Conservation (phyloP, 2,113 vertebrate species). For the Nesoenas mayeri region DNA sequence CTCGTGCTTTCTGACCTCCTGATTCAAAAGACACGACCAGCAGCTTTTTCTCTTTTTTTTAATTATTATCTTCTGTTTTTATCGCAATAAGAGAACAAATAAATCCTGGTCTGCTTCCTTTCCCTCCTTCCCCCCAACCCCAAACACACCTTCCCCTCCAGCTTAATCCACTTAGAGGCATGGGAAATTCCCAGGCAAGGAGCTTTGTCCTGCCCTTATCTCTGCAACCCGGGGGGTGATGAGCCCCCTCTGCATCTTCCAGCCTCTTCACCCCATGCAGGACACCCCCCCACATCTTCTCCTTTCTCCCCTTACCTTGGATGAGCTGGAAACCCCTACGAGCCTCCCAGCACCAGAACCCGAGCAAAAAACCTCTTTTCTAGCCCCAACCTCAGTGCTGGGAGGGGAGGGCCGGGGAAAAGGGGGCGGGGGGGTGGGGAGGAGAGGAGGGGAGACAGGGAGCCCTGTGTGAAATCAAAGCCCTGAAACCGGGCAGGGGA, state of each 20-base stretch:
- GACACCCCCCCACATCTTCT: too few species aligned
- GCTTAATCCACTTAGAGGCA: not conserved
- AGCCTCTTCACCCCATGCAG: not conserved
- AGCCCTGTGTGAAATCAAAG: constrained; percentile 36
- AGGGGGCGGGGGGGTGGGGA: not conserved
- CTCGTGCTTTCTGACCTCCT: constrained; percentile 4
- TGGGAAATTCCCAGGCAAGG: constrained; percentile 1
- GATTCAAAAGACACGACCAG: not conserved
- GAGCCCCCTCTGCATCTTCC: not conserved
- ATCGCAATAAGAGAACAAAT: not conserved
- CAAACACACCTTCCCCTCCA: not conserved
- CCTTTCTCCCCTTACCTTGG: constrained; percentile 8
- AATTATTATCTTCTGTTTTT: not conserved
- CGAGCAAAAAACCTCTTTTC: not conserved
- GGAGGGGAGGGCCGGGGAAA: not conserved
- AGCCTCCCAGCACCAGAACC: not conserved
- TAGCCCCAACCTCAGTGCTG: not conserved
- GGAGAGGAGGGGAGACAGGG: not conserved
- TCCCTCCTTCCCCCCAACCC: not conserved
- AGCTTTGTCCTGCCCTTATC: not conserved
- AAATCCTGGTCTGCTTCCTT: not conserved
- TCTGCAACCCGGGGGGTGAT: not conserved
- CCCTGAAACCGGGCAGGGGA: constrained; percentile 6
- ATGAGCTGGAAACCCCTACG: not conserved
- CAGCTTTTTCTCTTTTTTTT: not conserved